These are phyloP conservation scores for Podarcis siculus DNA, from an alignment of 2,797 vertebrate genomes.

Conservation along the genomic window DNA sequence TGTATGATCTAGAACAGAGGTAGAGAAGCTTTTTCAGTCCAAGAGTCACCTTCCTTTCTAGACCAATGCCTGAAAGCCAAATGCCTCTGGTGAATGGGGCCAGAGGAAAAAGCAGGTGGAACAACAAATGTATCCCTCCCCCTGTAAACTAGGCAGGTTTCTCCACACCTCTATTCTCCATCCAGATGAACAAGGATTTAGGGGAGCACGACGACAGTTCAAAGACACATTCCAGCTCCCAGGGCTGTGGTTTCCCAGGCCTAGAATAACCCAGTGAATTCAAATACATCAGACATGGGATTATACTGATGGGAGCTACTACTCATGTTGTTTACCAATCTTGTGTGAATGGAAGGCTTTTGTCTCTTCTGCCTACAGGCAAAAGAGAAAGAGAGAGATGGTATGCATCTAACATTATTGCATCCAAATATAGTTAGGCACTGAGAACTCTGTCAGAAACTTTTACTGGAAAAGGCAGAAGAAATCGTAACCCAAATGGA, in stretches of 20 bases:
- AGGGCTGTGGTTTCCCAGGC: not conserved
- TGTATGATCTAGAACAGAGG: too few relatives aligned
- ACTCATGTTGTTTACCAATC: not conserved
- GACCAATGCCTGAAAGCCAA: too few relatives aligned
- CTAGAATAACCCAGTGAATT: not conserved
- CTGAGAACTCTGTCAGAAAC: not conserved
- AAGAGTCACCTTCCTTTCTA: too few relatives aligned
- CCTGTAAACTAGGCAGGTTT: too few relatives aligned
- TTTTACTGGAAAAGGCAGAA: not conserved
- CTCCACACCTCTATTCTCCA: too few relatives aligned
- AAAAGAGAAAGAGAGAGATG: not conserved
- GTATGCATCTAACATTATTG: not conserved
- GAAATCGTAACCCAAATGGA: slow-evolving; percentile 1
- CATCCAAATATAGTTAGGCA: not conserved
- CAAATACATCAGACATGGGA: not conserved
- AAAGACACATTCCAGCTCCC: too few relatives aligned
- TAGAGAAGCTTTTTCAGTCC: too few relatives aligned
- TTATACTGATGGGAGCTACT: not conserved
- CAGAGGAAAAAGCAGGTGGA: too few relatives aligned
- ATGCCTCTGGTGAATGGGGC: too few relatives aligned
- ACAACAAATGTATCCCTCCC: too few relatives aligned
- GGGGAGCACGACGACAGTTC: too few relatives aligned
- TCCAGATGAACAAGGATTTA: too few relatives aligned
- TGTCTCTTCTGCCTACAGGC: not conserved
- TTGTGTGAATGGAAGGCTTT: not conserved